phyloP scores from a whole-genome alignment of 1,140 invertebrate species.

The Lamellibrachia luymesi region DNA sequence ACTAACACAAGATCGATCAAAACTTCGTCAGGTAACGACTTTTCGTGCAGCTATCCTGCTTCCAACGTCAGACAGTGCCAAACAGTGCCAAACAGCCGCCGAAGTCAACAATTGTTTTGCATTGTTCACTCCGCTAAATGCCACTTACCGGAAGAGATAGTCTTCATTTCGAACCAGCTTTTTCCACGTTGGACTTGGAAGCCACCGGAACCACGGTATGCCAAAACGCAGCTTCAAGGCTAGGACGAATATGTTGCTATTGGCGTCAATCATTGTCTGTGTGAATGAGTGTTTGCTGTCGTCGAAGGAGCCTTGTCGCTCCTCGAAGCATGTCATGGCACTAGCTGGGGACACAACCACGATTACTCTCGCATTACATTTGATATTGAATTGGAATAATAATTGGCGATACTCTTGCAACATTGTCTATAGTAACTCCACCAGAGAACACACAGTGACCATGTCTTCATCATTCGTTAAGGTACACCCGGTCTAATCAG shows the following conservation, averaged over 20 bases:
- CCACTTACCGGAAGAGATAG: constrained; percentile 42
- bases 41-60: background rate
- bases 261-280: constrained; percentile 46
- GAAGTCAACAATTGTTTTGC: background rate
- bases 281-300: constrained; percentile 36
- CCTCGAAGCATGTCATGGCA: constrained; percentile 53
- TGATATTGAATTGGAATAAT: background rate
- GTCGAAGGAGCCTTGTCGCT: constrained; percentile 41
- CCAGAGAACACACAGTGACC: no score
- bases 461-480: no score
- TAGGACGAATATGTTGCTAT: constrained; percentile 47
- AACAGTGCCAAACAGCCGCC: background rate
- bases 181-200: constrained; percentile 49
- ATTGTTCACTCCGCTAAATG: background rate
- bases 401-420: background rate
- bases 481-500: no score
- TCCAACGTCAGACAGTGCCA: background rate
- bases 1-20: background rate
- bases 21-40: background rate
- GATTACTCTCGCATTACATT: background rate
- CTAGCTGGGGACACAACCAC: constrained; percentile 36
- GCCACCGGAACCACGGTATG: constrained; percentile 45
- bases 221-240: constrained; percentile 51
- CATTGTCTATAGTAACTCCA: no score
- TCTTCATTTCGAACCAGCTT: constrained; percentile 49